phyloP scores from a whole-genome alignment of 1,140 invertebrate genomes.

The Helicoverpa zea region DNA sequence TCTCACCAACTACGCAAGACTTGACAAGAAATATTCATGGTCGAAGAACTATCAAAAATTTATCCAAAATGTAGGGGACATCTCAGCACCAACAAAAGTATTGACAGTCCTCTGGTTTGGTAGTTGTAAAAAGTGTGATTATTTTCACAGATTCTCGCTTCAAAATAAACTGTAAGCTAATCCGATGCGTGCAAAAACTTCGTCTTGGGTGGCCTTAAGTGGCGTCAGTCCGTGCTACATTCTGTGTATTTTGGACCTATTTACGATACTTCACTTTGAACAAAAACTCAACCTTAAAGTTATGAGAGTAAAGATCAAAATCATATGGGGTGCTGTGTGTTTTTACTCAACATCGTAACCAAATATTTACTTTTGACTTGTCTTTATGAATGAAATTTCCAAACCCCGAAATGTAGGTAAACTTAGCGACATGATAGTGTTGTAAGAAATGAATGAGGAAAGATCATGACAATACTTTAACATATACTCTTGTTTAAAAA shows the following conservation, averaged over 20 bases:
- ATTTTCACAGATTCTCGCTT: conserved; percentile 56
- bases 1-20: no score
- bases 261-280: conserved; percentile 37
- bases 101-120: conserved; percentile 15
- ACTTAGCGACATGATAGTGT: conserved; percentile 45
- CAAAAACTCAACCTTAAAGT: conserved; percentile 30
- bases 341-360: conserved; percentile 63
- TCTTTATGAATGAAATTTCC: conserved; percentile 70
- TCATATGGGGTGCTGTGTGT: conserved; percentile 31
- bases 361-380: conserved; percentile 77
- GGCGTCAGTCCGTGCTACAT: conserved; percentile 65
- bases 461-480: background rate
- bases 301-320: conserved; percentile 40
- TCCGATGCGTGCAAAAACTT: conserved; percentile 54
- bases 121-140: conserved; percentile 53
- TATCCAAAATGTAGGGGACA: background rate
- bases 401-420: conserved; percentile 56
- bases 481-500: background rate
- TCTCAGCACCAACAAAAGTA: background rate
- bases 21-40: background rate
- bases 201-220: conserved; percentile 66
- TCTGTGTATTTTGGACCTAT: conserved; percentile 62
- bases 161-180: conserved; percentile 61
- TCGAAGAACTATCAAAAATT: background rate
- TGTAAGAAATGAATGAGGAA: conserved; percentile 42